These are phyloP conservation scores for Gnathonemus echidnorhynchus DNA, from an alignment of 2,113 vertebrate species.

Conservation along the genomic window DNA sequence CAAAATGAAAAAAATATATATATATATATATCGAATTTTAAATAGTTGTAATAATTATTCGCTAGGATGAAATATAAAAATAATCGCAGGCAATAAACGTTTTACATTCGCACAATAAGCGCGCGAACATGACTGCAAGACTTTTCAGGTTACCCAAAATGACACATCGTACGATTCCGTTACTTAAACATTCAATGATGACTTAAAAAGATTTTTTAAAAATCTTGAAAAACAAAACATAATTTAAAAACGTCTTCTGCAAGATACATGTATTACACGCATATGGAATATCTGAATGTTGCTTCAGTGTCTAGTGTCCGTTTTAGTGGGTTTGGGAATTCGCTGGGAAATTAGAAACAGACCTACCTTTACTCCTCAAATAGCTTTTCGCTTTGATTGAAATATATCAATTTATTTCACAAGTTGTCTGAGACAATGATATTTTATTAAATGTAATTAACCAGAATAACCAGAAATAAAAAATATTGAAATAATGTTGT, in stretches of 20 bases:
- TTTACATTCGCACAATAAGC: neutral
- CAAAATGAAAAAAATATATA: neutral
- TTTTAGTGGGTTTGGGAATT: neutral
- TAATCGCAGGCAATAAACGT: neutral
- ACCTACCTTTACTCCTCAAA: neutral
- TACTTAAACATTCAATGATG: neutral
- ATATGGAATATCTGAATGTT: neutral
- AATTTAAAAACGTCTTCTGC: neutral
- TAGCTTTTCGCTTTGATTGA: neutral
- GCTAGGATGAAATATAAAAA: neutral
- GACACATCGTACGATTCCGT: neutral
- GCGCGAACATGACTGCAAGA: neutral
- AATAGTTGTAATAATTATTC: neutral
- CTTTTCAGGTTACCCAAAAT: neutral
- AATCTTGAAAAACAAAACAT: neutral
- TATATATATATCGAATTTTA: neutral
- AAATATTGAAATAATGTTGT: neutral
- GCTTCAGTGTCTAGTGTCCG: neutral
- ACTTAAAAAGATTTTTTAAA: neutral
- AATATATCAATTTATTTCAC: neutral
- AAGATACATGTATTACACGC: neutral
- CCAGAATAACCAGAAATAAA: neutral
- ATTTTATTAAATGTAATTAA: neutral
- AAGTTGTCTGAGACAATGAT: neutral
- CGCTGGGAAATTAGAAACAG: neutral